A percentile compares a stretch with the other conserved stretches of the same genome.
Evolutionary conservation across 2,888 invertebrate genomes (phyloP).

Genomic region (Vanessa cardui): DNA sequence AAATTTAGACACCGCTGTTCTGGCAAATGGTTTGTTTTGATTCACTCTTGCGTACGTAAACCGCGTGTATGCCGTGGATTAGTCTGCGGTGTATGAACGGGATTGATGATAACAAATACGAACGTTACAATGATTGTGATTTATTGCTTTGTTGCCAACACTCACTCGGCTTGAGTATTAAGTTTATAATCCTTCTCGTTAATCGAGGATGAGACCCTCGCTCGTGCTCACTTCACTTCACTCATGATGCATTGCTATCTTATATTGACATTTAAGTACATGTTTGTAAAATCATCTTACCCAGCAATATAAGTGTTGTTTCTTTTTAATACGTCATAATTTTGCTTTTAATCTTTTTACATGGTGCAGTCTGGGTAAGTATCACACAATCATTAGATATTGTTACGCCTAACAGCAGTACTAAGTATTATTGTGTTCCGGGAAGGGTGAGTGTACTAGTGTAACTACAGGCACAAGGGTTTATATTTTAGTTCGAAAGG

Average conservation of each 20-base stretch:
- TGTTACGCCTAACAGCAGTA: too few relatives aligned
- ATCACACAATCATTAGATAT: too few relatives aligned
- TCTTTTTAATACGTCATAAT: neutral
- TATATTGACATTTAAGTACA: neutral
- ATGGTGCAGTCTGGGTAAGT: too few relatives aligned
- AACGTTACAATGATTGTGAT: constrained; percentile 1
- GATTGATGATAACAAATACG: constrained; percentile 4
- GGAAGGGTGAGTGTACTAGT: too few relatives aligned
- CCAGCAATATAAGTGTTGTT: neutral
- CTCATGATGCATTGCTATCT: neutral
- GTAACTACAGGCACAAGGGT: too few relatives aligned
- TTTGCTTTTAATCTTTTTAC: too few relatives aligned
- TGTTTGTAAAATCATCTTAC: neutral
- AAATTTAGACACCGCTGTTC: constrained; percentile 36
- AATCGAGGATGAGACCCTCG: neutral
- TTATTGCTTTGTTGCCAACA: constrained; percentile 16
- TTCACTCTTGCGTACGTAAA: constrained; percentile 37
- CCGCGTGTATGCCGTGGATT: constrained; percentile 29
- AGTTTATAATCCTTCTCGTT: neutral
- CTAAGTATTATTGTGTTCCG: too few relatives aligned
- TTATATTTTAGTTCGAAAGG: too few relatives aligned
- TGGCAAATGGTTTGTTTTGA: constrained; percentile 39
- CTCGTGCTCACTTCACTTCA: too few relatives aligned
- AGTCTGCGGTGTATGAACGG: constrained; percentile 25
- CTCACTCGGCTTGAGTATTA: neutral